Base-by-base conservation (phyloP, 2,888 invertebrate species). In the Cepaea hortensis region DNA sequence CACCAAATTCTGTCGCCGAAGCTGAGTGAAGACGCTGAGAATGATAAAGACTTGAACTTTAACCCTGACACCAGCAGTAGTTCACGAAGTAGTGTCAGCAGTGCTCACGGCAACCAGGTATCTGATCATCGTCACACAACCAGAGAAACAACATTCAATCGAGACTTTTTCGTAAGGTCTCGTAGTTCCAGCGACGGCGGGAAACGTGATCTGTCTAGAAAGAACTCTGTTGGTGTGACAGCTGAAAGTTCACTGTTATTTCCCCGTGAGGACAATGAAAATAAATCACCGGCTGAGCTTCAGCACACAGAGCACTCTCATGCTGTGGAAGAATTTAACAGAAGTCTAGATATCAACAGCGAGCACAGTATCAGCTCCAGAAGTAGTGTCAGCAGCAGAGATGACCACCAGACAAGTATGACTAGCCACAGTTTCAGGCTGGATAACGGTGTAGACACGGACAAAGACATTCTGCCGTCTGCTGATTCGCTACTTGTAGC, bases 81-180 rank as follows among this genome's bases (percentile, higher is more conserved):
- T 18, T 76, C 61, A 20, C 15, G 61, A 2, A 65, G 75, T 35
- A 83, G 83, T 23, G n/a, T 23, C 1, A 83, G 73, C n/a, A 83
- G 83, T 23, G 0, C 5, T 1, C 20, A 9, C 70, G 61, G 35
- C 46, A 75, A 46, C 6, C 35, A 7, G 7, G 9, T 46, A 48
- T 4, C 62, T 3, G 77, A n/a, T 3, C 9, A 84, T 11, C 46
- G 23, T 23, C 15, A n/a, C 20, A 68, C 9, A 35, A 20, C 61
- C 46, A 80, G 73, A 61, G 72, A 86, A 72, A 86, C 86, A 7
- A 83, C 61, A 15, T 86, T 86, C 83, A 72, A 86, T 72, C 83
- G 83, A 23, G 61, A 46, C 0, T 86, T 86, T 35, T 86, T 86
- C 79, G 72, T 18, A 2, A 55, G 3, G 3, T 55, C 76, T 6